Base-by-base conservation (phyloP, 2,113 vertebrate genomes). In the Sus scrofa region DNA sequence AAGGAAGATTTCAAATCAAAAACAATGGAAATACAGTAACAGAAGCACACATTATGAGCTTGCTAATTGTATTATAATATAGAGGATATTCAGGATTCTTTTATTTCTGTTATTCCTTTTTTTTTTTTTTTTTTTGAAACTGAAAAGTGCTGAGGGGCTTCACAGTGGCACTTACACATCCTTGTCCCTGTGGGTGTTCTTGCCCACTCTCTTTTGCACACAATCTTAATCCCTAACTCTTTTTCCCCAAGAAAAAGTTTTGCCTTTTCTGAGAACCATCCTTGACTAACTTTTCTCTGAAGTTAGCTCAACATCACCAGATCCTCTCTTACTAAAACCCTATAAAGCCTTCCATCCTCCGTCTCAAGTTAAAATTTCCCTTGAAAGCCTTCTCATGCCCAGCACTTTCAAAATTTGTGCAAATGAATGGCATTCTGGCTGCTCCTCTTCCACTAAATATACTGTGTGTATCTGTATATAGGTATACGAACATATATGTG, bases 1-100 rank as follows among this genome's bases (percentile, higher is more conserved):
- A 70, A 82, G 50, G 22, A 81, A 82, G 16, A 93, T 54, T 95
- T 81, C 27, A 82, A 86, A 68, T 60, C 6, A 82, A 81, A 77
- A 68, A 67, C 7, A 20, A 85, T 60, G 6, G 18, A 78, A 52
- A 63, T 92, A 82, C 7, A 70, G 14, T 62, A 44, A 52, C 58
- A 77, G 24, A 62, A 34, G 24, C n/a, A 67, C 18, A 73, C 15
- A 62, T 2, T 39, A 20, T 32, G 50, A 62, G 13, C 39, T 82
- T 71, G 15, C 30, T 83, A 75, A 68, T 52, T 71, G 1, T 85
- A 79, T 30, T 74, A 22, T 62, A 58, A 27, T 81, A 24, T 74
- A 93, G 14, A 54, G 14, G 1, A 68, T 73, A 94, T 32, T 20
- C n/a, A 81, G 20, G 5, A 68, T 75, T 87, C 2, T 30, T 65